phyloP scores from a whole-genome alignment of 2,797 vertebrate species.

The Phaenicophaeus curvirostris region DNA sequence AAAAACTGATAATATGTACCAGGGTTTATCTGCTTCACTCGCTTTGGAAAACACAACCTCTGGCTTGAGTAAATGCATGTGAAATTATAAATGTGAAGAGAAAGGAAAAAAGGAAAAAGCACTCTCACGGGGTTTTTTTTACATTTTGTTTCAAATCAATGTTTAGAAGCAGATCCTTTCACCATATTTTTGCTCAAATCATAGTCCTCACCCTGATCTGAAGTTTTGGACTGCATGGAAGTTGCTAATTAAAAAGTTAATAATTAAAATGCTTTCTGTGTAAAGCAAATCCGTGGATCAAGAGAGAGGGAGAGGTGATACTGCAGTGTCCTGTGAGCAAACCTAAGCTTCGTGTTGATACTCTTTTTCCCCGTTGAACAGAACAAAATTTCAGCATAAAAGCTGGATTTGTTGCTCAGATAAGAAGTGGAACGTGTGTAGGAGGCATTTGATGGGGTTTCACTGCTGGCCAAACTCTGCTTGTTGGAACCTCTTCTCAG shows the following conservation, averaged over 20 bases:
- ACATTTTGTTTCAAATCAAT: neutral
- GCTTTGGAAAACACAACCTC: neutral
- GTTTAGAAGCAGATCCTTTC: neutral
- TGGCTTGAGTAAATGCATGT: neutral
- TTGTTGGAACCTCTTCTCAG: neutral
- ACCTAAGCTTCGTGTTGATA: neutral
- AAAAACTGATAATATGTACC: neutral
- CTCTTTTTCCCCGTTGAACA: neutral
- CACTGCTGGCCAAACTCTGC: neutral
- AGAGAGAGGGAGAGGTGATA: neutral
- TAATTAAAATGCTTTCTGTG: neutral
- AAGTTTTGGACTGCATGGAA: neutral
- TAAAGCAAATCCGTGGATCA: conserved; percentile 7
- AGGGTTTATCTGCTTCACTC: neutral
- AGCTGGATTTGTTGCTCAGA: neutral
- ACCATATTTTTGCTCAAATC: neutral
- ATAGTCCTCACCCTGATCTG: neutral
- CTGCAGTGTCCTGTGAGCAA: neutral
- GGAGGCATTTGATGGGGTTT: neutral
- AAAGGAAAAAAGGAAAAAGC: neutral
- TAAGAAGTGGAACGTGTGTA: neutral
- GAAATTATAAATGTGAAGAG: neutral
- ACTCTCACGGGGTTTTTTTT: neutral
- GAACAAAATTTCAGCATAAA: neutral
- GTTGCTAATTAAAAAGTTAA: conserved; percentile 1